Evolutionary conservation across 2,888 invertebrate species (phyloP).

Genomic region (Oscheius myriophilus): DNA sequence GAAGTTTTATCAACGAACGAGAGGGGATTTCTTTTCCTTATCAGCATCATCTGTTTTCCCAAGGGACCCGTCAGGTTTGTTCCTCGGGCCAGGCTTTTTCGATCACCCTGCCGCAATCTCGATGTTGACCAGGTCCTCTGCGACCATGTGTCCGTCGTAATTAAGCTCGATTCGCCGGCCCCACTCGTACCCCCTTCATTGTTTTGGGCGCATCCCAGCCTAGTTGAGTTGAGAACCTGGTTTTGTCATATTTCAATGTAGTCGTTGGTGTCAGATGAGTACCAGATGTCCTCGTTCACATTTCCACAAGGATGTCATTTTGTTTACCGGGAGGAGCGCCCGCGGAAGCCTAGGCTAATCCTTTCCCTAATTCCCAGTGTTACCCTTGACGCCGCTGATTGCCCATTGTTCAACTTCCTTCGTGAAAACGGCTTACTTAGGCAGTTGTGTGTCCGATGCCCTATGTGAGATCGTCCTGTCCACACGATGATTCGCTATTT

Average conservation of each 20-base stretch:
- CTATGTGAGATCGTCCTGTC: constrained; percentile 16
- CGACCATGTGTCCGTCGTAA: constrained; percentile 22
- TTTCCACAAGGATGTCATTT: too few relatives aligned
- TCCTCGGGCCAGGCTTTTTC: too few relatives aligned
- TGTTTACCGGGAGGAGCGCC: too few relatives aligned
- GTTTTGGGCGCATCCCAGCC: constrained; percentile 7
- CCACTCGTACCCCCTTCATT: too few relatives aligned
- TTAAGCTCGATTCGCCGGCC: constrained; percentile 14
- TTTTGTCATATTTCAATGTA: neutral
- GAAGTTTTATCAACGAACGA: too few relatives aligned
- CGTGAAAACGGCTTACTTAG: too few relatives aligned
- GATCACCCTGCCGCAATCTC: neutral
- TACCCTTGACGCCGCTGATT: constrained; percentile 8
- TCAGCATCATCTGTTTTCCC: too few relatives aligned
- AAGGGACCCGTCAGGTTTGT: too few relatives aligned
- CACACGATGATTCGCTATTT: constrained; percentile 23
- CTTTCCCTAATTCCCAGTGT: constrained; percentile 13
- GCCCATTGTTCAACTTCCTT: too few relatives aligned
- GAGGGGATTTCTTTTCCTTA: too few relatives aligned
- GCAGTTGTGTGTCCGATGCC: constrained; percentile 2
- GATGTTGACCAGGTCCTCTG: constrained; percentile 8
- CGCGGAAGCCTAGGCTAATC: constrained; percentile 6
- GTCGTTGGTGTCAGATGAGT: neutral
- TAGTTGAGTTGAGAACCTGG: constrained; percentile 1
- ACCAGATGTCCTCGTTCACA: constrained; percentile 1